Evolutionary conservation across 2,113 vertebrate genomes (phyloP).

Genomic region (Ivindomyrus marchei): DNA sequence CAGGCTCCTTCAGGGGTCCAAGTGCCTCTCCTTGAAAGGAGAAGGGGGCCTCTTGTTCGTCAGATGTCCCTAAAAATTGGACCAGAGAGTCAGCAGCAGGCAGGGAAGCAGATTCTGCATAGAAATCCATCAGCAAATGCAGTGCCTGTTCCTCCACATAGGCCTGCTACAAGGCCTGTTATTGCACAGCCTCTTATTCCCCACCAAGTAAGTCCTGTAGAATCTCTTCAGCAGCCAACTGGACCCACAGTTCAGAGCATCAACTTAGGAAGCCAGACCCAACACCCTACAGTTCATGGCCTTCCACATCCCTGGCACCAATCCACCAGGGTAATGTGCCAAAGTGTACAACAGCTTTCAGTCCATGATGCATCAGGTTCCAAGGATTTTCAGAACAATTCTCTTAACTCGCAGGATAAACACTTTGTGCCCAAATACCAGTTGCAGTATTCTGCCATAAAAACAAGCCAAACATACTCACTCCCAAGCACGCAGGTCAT

Average conservation of each 20-base stretch:
- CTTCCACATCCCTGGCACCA: constrained; percentile 67
- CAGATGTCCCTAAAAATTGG: constrained; percentile 93
- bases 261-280: constrained; percentile 56
- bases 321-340: constrained; percentile 55
- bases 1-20: constrained; percentile 54
- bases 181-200: constrained; percentile 49
- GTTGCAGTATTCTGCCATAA: constrained; percentile 65
- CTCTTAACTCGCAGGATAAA: constrained; percentile 45
- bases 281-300: constrained; percentile 59
- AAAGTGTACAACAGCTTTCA: constrained; percentile 42
- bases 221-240: constrained; percentile 44
- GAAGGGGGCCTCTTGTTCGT: constrained; percentile 83
- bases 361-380: constrained; percentile 52
- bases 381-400: constrained; percentile 46
- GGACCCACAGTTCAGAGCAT: constrained; percentile 62
- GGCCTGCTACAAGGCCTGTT: constrained; percentile 40
- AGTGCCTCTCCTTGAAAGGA: constrained; percentile 85
- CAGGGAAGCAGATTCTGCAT: constrained; percentile 58
- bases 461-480: constrained; percentile 62
- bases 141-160: constrained; percentile 54
- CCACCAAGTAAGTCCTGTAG: constrained; percentile 38
- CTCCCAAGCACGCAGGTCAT: constrained; percentile 56
- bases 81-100: constrained; percentile 70
- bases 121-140: constrained; percentile 47
- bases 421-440: constrained; percentile 88